Percentiles rank a stretch among this genome's conserved stretches.
phyloP scores from a whole-genome alignment of 2,797 vertebrate genomes.

The Avahi laniger region DNA sequence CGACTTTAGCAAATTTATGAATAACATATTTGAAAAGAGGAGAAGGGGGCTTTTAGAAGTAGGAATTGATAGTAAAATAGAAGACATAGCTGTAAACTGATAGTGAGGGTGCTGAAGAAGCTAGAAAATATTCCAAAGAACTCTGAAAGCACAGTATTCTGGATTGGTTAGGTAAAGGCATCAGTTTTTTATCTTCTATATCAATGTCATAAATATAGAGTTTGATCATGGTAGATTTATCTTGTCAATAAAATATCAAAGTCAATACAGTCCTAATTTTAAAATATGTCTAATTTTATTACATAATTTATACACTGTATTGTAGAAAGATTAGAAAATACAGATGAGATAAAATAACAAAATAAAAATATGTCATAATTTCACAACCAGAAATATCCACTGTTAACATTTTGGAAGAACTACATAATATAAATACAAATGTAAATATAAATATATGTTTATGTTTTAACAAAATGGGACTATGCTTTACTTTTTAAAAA shows the following conservation, averaged over 20 bases:
- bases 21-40: neutral
- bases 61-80: neutral
- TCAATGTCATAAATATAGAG: neutral
- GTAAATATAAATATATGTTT: slow-evolving; percentile 3
- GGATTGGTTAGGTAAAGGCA: neutral
- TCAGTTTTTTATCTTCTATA: neutral
- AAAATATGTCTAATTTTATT: neutral
- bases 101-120: neutral
- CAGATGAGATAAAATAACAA: neutral
- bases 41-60: neutral
- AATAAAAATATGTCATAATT: neutral
- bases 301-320: neutral
- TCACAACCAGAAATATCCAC: neutral
- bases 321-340: neutral
- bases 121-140: neutral
- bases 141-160: neutral
- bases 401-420: slow-evolving; percentile 37
- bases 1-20: neutral
- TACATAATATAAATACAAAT: neutral
- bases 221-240: neutral
- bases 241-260: neutral
- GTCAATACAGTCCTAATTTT: neutral
- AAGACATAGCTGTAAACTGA: neutral
- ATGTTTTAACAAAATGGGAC: neutral
- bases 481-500: slow-evolving; percentile 8